Conservation (phyloP, 2,113 vertebrate species). For the Lamprologus speciosus region DNA sequence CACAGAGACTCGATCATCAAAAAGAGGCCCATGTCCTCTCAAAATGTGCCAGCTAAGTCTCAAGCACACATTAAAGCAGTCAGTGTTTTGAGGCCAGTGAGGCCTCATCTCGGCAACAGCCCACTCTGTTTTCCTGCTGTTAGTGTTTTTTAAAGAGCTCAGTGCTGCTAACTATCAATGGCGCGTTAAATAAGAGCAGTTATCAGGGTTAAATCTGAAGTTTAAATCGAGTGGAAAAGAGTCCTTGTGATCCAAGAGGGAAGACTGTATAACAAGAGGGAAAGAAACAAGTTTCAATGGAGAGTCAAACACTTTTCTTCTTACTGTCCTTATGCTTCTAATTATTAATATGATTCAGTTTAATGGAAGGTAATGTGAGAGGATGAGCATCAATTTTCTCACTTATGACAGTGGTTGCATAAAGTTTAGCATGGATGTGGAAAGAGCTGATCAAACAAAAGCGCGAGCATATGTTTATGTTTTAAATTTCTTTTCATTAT, state of each 20-base stretch:
- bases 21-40: not conserved
- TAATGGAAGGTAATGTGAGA: not conserved
- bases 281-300: not conserved
- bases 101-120: not conserved
- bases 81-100: not conserved
- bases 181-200: constrained; percentile 10
- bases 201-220: constrained; percentile 24
- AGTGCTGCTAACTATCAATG: constrained; percentile 9
- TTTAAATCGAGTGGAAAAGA: constrained; percentile 19
- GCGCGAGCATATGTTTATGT: not conserved
- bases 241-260: not conserved
- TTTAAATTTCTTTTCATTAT: not conserved
- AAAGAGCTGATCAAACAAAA: not conserved
- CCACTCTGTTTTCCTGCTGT: not conserved
- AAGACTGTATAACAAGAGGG: not conserved
- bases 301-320: not conserved
- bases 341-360: not conserved
- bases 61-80: not conserved
- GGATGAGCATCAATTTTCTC: not conserved
- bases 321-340: not conserved
- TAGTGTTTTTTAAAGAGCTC: constrained; percentile 12
- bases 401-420: not conserved
- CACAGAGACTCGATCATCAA: not conserved
- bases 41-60: not conserved
- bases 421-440: not conserved